Percentiles rank a stretch among this genome's conserved stretches.
Evolutionary conservation across 2,888 invertebrate species (phyloP).

Genomic region (Nemurella pictetii): DNA sequence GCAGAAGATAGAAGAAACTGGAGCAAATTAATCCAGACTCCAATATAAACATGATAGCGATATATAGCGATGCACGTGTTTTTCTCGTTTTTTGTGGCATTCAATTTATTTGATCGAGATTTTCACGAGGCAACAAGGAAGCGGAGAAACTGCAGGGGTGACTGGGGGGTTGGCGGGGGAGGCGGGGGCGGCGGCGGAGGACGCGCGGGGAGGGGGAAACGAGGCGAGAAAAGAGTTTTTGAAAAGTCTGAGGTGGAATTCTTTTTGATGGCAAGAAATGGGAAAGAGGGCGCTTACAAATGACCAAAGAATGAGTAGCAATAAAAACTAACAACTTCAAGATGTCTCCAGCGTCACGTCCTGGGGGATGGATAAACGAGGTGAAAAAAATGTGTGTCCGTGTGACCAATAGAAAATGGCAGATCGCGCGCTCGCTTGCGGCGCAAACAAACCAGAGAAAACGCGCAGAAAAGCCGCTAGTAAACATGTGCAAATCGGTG

Average conservation of each 20-base stretch:
- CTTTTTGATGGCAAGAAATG: constrained; percentile 7
- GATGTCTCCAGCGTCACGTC: constrained; percentile 13
- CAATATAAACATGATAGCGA: not conserved
- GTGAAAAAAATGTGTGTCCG: constrained; percentile 6
- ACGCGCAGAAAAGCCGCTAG: too few relatives aligned
- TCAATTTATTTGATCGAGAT: not conserved
- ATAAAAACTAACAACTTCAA: constrained; percentile 29
- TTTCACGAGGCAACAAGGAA: not conserved
- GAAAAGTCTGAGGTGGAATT: not conserved
- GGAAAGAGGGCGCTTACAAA: constrained; percentile 7
- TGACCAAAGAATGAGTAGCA: constrained; percentile 21
- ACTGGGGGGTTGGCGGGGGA: not conserved
- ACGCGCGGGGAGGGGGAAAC: not conserved
- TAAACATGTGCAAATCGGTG: not conserved
- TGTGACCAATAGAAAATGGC: not conserved
- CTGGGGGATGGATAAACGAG: constrained; percentile 24
- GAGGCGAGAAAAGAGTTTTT: not conserved
- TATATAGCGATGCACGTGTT: not conserved
- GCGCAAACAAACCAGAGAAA: not conserved
- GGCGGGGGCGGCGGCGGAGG: not conserved
- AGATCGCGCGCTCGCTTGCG: not conserved
- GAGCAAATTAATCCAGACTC: not conserved
- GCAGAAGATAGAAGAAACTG: not conserved
- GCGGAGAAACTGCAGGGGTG: not conserved
- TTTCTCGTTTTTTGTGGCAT: not conserved